These are phyloP conservation scores for Uria lomvia DNA, from an alignment of 2,113 vertebrate species.

Conservation along the genomic window DNA sequence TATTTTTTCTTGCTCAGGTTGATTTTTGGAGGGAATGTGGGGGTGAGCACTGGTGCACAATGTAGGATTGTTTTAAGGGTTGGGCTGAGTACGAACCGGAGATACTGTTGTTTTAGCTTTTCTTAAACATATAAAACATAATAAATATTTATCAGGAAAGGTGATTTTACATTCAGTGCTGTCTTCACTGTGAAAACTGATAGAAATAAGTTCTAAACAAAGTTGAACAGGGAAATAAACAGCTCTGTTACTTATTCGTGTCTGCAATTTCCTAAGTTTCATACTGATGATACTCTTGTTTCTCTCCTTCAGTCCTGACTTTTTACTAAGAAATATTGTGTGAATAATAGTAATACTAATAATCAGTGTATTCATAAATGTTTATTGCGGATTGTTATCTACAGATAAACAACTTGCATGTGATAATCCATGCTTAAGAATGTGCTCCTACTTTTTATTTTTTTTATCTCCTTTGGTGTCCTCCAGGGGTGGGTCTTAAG, in stretches of 20 bases:
- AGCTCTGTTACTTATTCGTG: fast-evolving
- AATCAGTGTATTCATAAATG: not conserved
- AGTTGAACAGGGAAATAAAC: not conserved
- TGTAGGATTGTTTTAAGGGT: not conserved
- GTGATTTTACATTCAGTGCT: not conserved
- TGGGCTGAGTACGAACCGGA: not conserved
- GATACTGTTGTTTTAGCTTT: not conserved
- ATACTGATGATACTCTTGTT: too few relatives aligned
- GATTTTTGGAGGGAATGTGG: not conserved
- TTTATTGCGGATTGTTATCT: not conserved
- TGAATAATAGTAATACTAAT: not conserved
- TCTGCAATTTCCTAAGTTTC: not conserved
- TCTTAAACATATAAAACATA: not conserved
- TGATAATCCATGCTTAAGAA: not conserved
- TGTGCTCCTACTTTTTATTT: not conserved
- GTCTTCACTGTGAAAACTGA: not conserved
- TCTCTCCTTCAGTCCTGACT: not conserved
- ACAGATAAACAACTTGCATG: not conserved
- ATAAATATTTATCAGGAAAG: not conserved
- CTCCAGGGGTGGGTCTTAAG: not conserved
- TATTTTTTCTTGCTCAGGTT: not conserved
- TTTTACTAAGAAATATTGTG: not conserved
- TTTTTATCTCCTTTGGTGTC: not conserved
- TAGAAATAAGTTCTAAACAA: not conserved
- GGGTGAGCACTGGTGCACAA: not conserved